Conservation (phyloP, 2,113 vertebrate genomes). For the Nestor notabilis region DNA sequence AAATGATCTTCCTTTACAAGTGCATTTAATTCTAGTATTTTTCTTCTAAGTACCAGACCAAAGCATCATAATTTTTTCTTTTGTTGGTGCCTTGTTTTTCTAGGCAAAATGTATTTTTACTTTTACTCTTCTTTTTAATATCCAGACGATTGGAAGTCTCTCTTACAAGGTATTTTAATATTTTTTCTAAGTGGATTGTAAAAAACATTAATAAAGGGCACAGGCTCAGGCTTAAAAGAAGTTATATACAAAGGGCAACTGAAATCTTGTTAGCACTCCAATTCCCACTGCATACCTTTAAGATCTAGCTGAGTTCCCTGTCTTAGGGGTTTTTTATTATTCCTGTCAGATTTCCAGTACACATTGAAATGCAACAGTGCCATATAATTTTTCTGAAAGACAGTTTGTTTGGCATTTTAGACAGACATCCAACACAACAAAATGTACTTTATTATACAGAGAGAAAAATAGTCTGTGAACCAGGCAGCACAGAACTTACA, state of each 20-base stretch:
- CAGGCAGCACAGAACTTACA: slow-evolving; percentile 23
- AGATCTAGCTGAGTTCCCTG: background rate
- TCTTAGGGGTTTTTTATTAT: slow-evolving; percentile 32
- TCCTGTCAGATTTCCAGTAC: slow-evolving; percentile 55
- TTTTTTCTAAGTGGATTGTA: background rate
- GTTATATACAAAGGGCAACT: background rate
- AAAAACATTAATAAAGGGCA: background rate
- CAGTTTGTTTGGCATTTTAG: slow-evolving; percentile 65
- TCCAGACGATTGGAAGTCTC: background rate
- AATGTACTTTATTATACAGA: slow-evolving; percentile 54
- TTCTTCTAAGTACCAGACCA: background rate
- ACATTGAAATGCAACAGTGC: slow-evolving; percentile 58
- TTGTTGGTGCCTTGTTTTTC: background rate
- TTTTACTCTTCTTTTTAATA: background rate
- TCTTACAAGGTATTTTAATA: background rate
- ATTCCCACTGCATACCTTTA: slow-evolving; percentile 9
- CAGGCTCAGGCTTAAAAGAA: background rate
- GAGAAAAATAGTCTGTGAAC: slow-evolving; percentile 46
- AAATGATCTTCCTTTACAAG: background rate
- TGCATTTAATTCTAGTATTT: background rate
- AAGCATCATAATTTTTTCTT: background rate
- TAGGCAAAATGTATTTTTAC: background rate
- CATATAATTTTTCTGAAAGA: slow-evolving; percentile 60
- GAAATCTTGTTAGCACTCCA: slow-evolving; percentile 26
- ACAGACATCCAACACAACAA: slow-evolving; percentile 59